Base-by-base conservation (phyloP, 2,888 invertebrate genomes). In the Euplagia quadripunctaria region DNA sequence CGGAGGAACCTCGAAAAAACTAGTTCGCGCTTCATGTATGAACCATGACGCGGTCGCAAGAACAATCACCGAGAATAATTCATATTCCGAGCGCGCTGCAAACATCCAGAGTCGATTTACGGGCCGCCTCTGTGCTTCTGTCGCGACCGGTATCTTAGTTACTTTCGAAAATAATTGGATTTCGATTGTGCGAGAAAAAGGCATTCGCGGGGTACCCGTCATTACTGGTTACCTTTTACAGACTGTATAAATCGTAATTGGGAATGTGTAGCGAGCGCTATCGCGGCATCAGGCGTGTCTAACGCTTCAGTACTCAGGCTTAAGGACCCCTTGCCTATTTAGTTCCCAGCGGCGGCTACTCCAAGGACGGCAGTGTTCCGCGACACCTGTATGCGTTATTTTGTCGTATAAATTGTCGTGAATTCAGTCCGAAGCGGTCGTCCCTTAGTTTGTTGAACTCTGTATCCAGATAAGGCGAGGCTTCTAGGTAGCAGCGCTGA, bases 1-100 rank as follows among this genome's bases (percentile, higher is more conserved):
- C 87, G 86, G 87, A 85, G 86, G 86, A 85, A 87, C 88, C 85
- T 90, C 89, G 88, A 91, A 93, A 95, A 95, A 95, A 94, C 93
- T 94, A 95, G 94, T 93, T 94, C 92, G 90, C 93, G 93, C 94
- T 96, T 96, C 95, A 96, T 95, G 96, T 96, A 95, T 96, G 96
- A 96, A 95, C 94, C 95, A 95, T 95, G 95, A 93, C 92, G 92
- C 89, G 91, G 92, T 87, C 89, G 91, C 93, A 94, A 93, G 94
- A 94, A 95, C 95, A 94, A 95, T 94, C 93, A 94, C 90, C 87
- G 87, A 88, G 94, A 95, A 95, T 96, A 96, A 96, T 96, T 96
- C 95, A 96, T 96, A 94, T 95, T 95, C 95, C 88, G 93, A 92
- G 92, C 94, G 94, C 94, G 93, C 94, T 93, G 93, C 94, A 93